phyloP scores from a whole-genome alignment of 1,140 invertebrate species.

The Gonatopus flavifemur region DNA sequence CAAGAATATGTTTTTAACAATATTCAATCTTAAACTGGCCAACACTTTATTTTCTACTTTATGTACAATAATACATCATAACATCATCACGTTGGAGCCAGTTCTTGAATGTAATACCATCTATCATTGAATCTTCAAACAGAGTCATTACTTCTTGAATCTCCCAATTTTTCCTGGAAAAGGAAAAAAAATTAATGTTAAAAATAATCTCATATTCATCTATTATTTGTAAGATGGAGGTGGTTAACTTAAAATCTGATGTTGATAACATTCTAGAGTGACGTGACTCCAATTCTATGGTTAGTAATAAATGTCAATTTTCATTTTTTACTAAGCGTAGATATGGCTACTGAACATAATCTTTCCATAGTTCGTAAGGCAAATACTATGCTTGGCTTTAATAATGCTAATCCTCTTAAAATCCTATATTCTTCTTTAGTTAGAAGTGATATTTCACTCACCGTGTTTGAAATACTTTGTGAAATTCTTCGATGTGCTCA shows the following conservation, averaged over 20 bases:
- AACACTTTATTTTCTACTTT: conserved; percentile 37
- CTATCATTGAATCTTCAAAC: conserved; percentile 29
- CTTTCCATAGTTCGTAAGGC: not conserved
- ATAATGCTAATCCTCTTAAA: too few relatives aligned
- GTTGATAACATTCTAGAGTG: too few relatives aligned
- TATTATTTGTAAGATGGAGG: too few relatives aligned
- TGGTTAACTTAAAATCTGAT: too few relatives aligned
- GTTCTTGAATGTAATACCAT: conserved; percentile 34
- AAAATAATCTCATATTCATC: conserved; percentile 2
- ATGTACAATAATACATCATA: conserved; percentile 38
- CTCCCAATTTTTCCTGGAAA: conserved; percentile 33
- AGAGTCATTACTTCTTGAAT: conserved; percentile 34
- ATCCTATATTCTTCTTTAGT: too few relatives aligned
- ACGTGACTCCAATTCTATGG: too few relatives aligned
- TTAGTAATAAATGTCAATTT: too few relatives aligned
- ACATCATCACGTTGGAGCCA: conserved; percentile 40
- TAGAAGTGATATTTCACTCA: too few relatives aligned
- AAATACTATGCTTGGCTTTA: not conserved
- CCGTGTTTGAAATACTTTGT: conserved; percentile 37
- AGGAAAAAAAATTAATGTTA: conserved; percentile 6
- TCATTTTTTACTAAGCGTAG: too few relatives aligned
- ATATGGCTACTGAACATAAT: too few relatives aligned
- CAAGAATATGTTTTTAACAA: too few relatives aligned
- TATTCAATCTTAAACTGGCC: too few relatives aligned
- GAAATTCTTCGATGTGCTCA: conserved; percentile 30